Evolutionary conservation across 2,113 vertebrate species (phyloP), one percentile per base, ranked within the genome.

Genomic region (Herpetotheres cachinnans): DNA sequence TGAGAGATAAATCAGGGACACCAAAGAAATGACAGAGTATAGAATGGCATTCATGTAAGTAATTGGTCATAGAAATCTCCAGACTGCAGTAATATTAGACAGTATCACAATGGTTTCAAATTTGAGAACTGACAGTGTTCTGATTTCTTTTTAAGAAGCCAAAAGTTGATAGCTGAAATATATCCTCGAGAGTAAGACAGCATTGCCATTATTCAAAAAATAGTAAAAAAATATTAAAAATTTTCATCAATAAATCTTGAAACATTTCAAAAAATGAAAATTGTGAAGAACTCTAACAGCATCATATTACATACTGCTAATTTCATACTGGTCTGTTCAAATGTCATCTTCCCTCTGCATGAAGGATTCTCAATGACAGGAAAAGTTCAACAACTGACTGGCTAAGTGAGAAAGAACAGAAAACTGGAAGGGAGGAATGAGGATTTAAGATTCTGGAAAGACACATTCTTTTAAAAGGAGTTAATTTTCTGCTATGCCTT

Each of bases 51-150:
- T 97, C 61, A 89, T 78, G 73, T 85, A 95, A 96, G 77, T 91
- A 91, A 96, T n/a, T 97, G 91, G 96, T 91, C 91, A 9, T 52
- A 97, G 95, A 93, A 96, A 97, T 93, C 66, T 86, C 81, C 26
- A 93, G 86, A 59, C 94, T 83, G 58, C 65, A n/a, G 81, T 90
- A 92, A 94, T 54, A 80, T 59, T 69, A 95, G 74, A 70, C n/a
- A 55, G 29, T 17, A 79, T 76, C 90, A 91, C 71, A 74, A 87
- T 69, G 50, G 42, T 32, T 82, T 94, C 42, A 79, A 79, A 93
- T 87, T 54, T 65, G 42, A 82, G 81, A 82, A 89, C 36, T 62
- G 73, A 54, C 65, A 89, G 36, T 69, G 46, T 61, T 88, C 36
- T 10, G 61, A 40, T 70, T 91, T 91, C 69, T 63, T 92, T 82